Base-by-base conservation (phyloP, 2,888 invertebrate species). In the Ariolimax columbianus region DNA sequence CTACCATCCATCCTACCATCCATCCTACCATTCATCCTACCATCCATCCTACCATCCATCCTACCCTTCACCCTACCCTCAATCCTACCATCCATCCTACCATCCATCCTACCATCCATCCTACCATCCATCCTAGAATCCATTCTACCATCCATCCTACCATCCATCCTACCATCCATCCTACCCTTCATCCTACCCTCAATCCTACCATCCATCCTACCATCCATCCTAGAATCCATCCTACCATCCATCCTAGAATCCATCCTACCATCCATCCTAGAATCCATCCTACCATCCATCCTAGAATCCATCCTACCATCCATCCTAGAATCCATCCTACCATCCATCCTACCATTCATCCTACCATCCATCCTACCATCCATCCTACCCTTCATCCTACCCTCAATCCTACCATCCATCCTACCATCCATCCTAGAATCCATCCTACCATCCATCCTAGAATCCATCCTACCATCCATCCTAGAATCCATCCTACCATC, bases 111-210 rank as follows among this genome's bases (percentile, higher is more conserved):
- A n/a, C n/a, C n/a, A 51, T 51, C 51, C 59, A 63, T 63, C 59
- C 59, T n/a, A n/a, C n/a, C 59, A 63, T 63, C 59, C 59, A 63
- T 63, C 59, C 59, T n/a, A 7, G n/a, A 26, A 63, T n/a, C 59
- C 59, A 63, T 63, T n/a, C 59, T n/a, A 7, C 59, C 59, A n/a
- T 63, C n/a, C 6, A 63, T 63, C 59, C 59, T n/a, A n/a, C 59
- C 59, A 63, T 63, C 59, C 59, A n/a, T 63, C 59, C 59, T n/a
- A n/a, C 59, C 26, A 63, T 63, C 59, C 59, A 63, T 63, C 59
- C 59, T n/a, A n/a, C 59, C 59, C 26, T n/a, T n/a, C 59, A 63
- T n/a, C 59, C 59, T n/a, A n/a, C 59, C 59, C 2, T n/a, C 59
- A 26, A n/a, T 63, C 59, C 26, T n/a, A n/a, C 59, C 59, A 63